These are phyloP conservation scores for Stenodema calcarata DNA, from an alignment of 2,888 invertebrate species.

Conservation along the genomic window DNA sequence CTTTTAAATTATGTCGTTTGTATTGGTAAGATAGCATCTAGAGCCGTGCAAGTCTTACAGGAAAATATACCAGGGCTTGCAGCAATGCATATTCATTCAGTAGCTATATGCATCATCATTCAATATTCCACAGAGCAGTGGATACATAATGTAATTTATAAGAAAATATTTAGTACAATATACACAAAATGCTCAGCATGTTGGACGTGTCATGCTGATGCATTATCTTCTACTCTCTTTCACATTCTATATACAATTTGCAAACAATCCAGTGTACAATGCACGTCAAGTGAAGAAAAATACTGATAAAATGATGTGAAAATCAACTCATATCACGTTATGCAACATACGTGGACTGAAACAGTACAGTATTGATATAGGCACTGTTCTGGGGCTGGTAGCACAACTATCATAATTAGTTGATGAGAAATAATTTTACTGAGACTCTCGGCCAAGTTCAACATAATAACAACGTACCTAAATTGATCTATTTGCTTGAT, in stretches of 20 bases:
- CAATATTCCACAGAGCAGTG: conserved; percentile 36
- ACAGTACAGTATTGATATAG: not conserved
- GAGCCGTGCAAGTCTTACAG: conserved; percentile 50
- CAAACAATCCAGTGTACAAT: conserved; percentile 32
- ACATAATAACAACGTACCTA: too few species aligned
- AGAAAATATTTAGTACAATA: conserved; percentile 55
- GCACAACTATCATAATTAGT: not conserved
- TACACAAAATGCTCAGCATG: conserved; percentile 53
- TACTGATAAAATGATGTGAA: conserved; percentile 9
- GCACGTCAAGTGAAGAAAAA: conserved; percentile 21
- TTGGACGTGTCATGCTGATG: conserved; percentile 44
- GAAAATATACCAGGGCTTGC: conserved; percentile 46
- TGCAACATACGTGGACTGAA: not conserved
- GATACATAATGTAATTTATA: conserved; percentile 46
- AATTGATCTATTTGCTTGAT: too few species aligned
- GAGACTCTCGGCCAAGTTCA: too few species aligned
- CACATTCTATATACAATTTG: conserved; percentile 39
- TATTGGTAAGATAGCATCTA: conserved; percentile 51
- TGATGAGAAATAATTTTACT: too few species aligned
- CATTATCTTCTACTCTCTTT: conserved; percentile 30
- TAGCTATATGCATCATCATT: conserved; percentile 42
- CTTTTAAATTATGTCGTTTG: conserved; percentile 44
- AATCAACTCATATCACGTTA: conserved; percentile 3
- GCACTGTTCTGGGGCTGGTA: conserved; percentile 24
- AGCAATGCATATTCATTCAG: conserved; percentile 31